Evolutionary conservation across 2,113 vertebrate species (phyloP).

Genomic region (Platysteira castanea): DNA sequence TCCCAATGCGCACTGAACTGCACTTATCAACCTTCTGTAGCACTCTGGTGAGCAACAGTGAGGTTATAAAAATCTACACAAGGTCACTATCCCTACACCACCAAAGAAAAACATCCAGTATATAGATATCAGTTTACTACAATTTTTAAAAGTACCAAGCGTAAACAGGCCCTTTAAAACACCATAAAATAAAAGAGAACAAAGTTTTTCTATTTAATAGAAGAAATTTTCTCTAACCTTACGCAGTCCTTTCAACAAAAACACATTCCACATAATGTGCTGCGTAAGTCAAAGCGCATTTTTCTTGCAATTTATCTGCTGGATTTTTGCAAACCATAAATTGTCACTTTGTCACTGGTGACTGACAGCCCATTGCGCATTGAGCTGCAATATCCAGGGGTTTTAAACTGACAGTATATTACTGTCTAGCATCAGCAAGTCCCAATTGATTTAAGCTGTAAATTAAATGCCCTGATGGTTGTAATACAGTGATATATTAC

Average conservation of each 20-base stretch:
- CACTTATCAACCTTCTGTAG: neutral
- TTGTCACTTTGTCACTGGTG: constrained; percentile 39
- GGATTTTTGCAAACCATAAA: constrained; percentile 48
- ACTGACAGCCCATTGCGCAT: constrained; percentile 1
- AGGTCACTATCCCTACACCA: neutral
- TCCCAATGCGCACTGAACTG: neutral
- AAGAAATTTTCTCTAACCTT: neutral
- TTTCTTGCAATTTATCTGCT: constrained; percentile 51
- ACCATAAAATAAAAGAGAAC: neutral
- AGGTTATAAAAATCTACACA: neutral
- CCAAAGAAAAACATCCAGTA: neutral
- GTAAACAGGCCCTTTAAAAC: neutral
- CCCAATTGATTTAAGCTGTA: constrained; percentile 65
- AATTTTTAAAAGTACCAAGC: neutral
- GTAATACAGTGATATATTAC: constrained; percentile 69
- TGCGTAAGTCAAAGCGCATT: constrained; percentile 38
- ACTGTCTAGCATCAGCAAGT: constrained; percentile 56
- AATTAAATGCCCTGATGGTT: constrained; percentile 70
- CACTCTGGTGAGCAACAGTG: neutral
- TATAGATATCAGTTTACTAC: neutral
- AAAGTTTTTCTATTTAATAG: neutral
- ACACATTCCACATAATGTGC: neutral
- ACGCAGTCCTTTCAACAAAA: neutral
- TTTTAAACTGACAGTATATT: constrained; percentile 55
- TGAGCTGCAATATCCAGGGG: constrained; percentile 14